Evolutionary conservation across 2,113 vertebrate species (phyloP).

Genomic region (Megalops atlanticus): DNA sequence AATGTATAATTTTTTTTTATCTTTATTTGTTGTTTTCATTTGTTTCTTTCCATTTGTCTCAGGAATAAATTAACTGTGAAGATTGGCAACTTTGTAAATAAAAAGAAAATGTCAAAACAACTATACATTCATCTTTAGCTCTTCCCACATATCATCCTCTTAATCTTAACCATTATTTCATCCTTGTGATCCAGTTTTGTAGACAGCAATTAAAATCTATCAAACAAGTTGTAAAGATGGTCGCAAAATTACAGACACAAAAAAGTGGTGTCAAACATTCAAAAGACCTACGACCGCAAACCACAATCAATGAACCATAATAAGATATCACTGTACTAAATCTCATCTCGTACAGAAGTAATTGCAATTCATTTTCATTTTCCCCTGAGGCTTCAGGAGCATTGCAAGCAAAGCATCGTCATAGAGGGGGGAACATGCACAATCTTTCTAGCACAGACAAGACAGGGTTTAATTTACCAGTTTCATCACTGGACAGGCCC

Average conservation of each 20-base stretch:
- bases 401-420: constrained; percentile 31
- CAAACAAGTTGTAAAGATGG: background rate
- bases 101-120: too few relatives aligned
- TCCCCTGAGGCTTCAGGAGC: constrained; percentile 21
- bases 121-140: background rate
- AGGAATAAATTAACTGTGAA: too few relatives aligned
- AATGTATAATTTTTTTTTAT: too few relatives aligned
- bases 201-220: background rate
- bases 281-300: background rate
- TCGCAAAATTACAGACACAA: background rate
- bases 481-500: constrained; percentile 29
- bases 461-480: constrained; percentile 37
- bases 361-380: constrained; percentile 14
- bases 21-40: too few relatives aligned
- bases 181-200: background rate
- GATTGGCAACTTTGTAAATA: background rate
- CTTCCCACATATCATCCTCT: background rate
- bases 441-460: constrained; percentile 31
- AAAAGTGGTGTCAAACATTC: background rate
- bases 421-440: constrained; percentile 24
- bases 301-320: background rate
- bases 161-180: background rate
- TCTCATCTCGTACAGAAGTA: background rate
- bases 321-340: background rate
- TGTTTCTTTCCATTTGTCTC: too few relatives aligned